Conservation (phyloP, 1,140 invertebrate genomes). For the Bombus affinis region DNA sequence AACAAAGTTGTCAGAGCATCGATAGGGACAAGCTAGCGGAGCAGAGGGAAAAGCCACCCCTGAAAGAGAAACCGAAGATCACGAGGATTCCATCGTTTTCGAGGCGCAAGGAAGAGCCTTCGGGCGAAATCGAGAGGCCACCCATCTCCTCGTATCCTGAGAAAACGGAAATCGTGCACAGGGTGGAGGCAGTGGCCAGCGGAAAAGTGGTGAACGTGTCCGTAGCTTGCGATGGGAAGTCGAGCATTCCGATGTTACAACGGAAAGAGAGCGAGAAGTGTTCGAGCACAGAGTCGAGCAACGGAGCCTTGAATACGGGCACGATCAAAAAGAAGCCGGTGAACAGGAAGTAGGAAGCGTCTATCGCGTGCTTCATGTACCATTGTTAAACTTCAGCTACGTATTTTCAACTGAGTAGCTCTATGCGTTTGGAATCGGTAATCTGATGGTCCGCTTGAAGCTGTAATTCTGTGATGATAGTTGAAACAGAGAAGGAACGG, state of each 20-base stretch:
- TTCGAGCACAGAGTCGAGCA: conserved; percentile 63
- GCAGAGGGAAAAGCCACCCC: conserved; percentile 61
- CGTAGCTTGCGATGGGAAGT: conserved; percentile 60
- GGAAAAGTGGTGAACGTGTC: conserved; percentile 50
- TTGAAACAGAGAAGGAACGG: too few relatives aligned
- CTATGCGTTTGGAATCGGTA: neutral
- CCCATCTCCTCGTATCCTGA: conserved; percentile 57
- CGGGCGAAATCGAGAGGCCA: conserved; percentile 56
- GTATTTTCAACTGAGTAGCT: too few relatives aligned
- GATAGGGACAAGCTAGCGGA: conserved; percentile 62
- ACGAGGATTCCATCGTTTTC: conserved; percentile 75
- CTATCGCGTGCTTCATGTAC: neutral
- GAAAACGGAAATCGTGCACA: conserved; percentile 70
- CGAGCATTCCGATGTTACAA: conserved; percentile 64
- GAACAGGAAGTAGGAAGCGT: conserved; percentile 61
- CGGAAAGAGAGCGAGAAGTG: conserved; percentile 63
- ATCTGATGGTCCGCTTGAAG: too few relatives aligned
- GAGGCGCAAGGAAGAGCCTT: conserved; percentile 61
- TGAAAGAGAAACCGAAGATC: conserved; percentile 73
- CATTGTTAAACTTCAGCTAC: neutral
- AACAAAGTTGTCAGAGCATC: conserved; percentile 64
- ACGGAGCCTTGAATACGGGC: conserved; percentile 67
- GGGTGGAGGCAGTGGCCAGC: conserved; percentile 59
- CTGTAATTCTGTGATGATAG: too few relatives aligned
- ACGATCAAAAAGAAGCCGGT: conserved; percentile 72